These are phyloP conservation scores for Panagrolaimus sp. DNA, from an alignment of 1,140 invertebrate species.

Conservation along the genomic window DNA sequence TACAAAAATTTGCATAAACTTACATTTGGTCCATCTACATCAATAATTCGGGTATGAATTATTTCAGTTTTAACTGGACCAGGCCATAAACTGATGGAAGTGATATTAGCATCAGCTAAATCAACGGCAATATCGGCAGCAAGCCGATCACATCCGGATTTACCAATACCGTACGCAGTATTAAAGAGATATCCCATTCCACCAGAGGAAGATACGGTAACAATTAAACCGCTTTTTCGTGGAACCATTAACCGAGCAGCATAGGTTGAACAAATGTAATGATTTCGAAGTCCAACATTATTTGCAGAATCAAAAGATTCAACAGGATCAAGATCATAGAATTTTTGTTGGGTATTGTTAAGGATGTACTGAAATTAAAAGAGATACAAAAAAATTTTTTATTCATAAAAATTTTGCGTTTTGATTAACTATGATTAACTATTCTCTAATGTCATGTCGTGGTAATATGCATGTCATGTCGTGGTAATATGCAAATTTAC, in stretches of 20 bases:
- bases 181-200: slow-evolving; percentile 60
- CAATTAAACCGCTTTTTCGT: slow-evolving; percentile 57
- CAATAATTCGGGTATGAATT: slow-evolving; percentile 22
- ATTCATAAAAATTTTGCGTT: neutral
- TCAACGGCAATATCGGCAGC: slow-evolving; percentile 30
- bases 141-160: slow-evolving; percentile 49
- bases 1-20: too few species aligned
- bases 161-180: slow-evolving; percentile 61
- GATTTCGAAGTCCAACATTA: slow-evolving; percentile 29
- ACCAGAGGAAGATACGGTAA: slow-evolving; percentile 61
- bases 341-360: neutral
- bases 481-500: too few species aligned
- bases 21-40: neutral
- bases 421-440: neutral
- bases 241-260: slow-evolving; percentile 29
- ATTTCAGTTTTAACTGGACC: slow-evolving; percentile 33
- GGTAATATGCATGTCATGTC: too few species aligned
- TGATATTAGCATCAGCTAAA: slow-evolving; percentile 23
- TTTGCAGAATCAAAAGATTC: slow-evolving; percentile 23
- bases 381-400: neutral
- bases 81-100: slow-evolving; percentile 24
- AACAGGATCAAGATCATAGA: slow-evolving; percentile 18
- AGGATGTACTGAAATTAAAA: neutral
- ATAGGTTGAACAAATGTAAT: slow-evolving; percentile 30
- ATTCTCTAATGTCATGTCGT: too few species aligned